Evolutionary conservation across 1,140 invertebrate genomes (phyloP).

Genomic region (Melitaea cinxia): DNA sequence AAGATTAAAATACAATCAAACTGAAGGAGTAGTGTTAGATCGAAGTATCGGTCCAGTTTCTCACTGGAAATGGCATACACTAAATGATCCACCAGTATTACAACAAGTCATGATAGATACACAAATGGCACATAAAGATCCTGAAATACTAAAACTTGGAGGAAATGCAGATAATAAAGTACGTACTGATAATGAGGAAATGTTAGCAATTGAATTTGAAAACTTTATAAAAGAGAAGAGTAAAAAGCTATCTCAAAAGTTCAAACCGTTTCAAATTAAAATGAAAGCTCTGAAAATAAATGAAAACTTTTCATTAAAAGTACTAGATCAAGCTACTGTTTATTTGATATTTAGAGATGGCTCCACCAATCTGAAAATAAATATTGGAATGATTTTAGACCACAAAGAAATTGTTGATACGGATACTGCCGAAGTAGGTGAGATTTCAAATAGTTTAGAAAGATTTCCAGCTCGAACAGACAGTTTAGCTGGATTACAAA

Average conservation of each 20-base stretch:
- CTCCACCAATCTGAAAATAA: conserved; percentile 63
- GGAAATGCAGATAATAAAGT: conserved; percentile 44
- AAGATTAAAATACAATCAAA: conserved; percentile 75
- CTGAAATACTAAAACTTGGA: conserved; percentile 60
- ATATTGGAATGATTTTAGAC: conserved; percentile 73
- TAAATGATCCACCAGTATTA: conserved; percentile 73
- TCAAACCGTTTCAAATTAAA: conserved; percentile 73
- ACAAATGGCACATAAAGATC: conserved; percentile 68
- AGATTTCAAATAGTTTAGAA: conserved; percentile 65
- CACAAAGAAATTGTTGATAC: conserved; percentile 73
- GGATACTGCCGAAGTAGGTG: conserved; percentile 66
- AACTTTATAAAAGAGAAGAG: conserved; percentile 74
- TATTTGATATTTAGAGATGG: conserved; percentile 70
- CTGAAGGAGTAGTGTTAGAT: conserved; percentile 73
- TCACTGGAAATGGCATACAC: conserved; percentile 75
- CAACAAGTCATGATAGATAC: conserved; percentile 77
- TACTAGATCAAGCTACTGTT: conserved; percentile 72
- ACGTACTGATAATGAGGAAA: conserved; percentile 66
- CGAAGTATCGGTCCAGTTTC: conserved; percentile 63
- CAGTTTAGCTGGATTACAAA: conserved; percentile 61
- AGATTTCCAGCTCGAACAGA: conserved; percentile 63
- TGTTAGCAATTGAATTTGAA: conserved; percentile 74
- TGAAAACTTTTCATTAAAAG: conserved; percentile 68
- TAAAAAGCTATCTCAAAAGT: conserved; percentile 66
- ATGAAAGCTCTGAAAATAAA: conserved; percentile 77